These are phyloP conservation scores for Pocillopora damicornis DNA, from an alignment of 64 coral and sea anemone species.

Conservation along the genomic window DNA sequence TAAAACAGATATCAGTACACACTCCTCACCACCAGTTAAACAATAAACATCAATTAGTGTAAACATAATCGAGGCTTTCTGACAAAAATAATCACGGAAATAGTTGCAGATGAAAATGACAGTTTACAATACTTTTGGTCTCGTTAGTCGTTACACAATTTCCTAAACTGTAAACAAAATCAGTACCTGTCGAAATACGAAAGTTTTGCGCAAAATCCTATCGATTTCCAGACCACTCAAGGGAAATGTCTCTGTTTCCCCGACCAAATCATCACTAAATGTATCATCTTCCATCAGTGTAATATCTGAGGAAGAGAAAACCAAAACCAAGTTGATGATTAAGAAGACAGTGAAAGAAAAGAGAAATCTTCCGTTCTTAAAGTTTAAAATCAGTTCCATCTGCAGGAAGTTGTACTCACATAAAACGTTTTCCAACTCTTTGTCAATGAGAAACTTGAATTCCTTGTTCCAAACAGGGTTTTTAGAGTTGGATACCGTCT, in stretches of 20 bases:
- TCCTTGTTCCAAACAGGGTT: slow-evolving; percentile 52
- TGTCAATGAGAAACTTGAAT: slow-evolving; percentile 47
- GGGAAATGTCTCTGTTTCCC: slow-evolving; percentile 4
- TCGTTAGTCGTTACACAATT: no score
- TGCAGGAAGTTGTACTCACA: neutral
- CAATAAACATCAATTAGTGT: no score
- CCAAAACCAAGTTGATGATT: no score
- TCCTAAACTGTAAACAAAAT: neutral
- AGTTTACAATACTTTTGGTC: no score
- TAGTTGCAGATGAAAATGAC: no score
- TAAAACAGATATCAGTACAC: no score
- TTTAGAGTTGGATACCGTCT: slow-evolving; percentile 1
- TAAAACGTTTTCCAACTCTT: slow-evolving; percentile 25
- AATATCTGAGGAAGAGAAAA: slow-evolving; percentile 36
- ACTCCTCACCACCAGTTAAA: no score
- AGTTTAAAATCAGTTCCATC: no score
- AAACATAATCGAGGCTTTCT: no score
- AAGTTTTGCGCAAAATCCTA: slow-evolving; percentile 8
- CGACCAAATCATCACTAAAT: slow-evolving; percentile 25
- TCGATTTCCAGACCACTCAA: slow-evolving; percentile 23
- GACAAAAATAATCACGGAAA: no score
- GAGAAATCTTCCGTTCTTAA: neutral
- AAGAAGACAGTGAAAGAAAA: no score
- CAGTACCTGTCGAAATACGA: slow-evolving; percentile 43
- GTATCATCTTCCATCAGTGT: slow-evolving; percentile 45